Conservation (phyloP, 1,140 invertebrate genomes). For the Babylonia areolata region DNA sequence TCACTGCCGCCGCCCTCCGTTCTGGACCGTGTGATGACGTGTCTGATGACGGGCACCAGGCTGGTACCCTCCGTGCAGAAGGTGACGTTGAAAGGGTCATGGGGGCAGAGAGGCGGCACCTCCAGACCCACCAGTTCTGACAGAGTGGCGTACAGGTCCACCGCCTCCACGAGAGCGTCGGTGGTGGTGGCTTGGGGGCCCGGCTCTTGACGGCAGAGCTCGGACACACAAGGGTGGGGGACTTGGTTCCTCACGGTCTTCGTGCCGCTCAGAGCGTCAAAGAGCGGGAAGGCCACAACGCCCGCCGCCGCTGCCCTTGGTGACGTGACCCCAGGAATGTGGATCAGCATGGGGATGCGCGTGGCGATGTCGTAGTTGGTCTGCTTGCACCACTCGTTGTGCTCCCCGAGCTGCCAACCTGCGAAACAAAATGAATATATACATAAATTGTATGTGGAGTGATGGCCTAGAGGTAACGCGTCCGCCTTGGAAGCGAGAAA, state of each 20-base stretch:
- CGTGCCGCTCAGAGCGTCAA: background rate
- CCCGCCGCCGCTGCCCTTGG: background rate
- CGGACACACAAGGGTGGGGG: background rate
- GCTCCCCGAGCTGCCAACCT: slow-evolving; percentile 92
- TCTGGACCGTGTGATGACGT: background rate
- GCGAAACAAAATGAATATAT: background rate
- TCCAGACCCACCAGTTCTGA: slow-evolving; percentile 82
- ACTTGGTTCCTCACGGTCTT: too few relatives aligned
- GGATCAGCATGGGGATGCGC: slow-evolving; percentile 85
- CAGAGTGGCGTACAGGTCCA: slow-evolving; percentile 90
- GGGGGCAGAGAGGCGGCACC: slow-evolving; percentile 78
- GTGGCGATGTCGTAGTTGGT: slow-evolving; percentile 89
- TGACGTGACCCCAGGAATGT: slow-evolving; percentile 78
- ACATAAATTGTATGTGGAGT: too few relatives aligned
- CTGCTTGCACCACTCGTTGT: slow-evolving; percentile 89
- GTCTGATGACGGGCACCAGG: slow-evolving; percentile 72
- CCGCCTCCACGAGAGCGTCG: slow-evolving; percentile 81
- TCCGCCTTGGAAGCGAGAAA: too few relatives aligned
- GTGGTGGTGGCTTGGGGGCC: slow-evolving; percentile 27
- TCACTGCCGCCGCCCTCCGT: too few relatives aligned
- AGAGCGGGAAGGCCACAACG: too few relatives aligned
- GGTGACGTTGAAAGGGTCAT: slow-evolving; percentile 49
- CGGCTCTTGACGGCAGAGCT: background rate
- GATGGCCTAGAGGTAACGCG: too few relatives aligned
- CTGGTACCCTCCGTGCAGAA: slow-evolving; percentile 86